Conservation (phyloP, 2,888 invertebrate genomes). For the Ganaspis brasiliensis region DNA sequence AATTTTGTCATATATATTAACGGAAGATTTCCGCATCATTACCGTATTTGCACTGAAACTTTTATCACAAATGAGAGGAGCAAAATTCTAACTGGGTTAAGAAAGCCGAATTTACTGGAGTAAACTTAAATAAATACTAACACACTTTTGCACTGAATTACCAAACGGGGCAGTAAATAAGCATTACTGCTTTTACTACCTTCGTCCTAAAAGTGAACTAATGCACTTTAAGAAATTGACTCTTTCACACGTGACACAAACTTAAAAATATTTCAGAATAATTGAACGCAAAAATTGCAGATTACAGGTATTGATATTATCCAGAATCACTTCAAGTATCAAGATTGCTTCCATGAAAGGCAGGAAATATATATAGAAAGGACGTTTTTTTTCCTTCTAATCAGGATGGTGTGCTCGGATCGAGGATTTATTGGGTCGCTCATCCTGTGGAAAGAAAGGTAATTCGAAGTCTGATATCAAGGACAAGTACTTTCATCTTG, state of each 20-base stretch:
- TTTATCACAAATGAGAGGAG: neutral
- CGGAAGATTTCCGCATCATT: neutral
- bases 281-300: neutral
- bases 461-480: slow-evolving; percentile 34
- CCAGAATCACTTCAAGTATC: neutral
- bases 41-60: neutral
- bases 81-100: slow-evolving; percentile 18
- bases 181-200: slow-evolving; percentile 22
- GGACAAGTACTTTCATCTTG: slow-evolving; percentile 46
- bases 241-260: neutral
- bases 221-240: slow-evolving; percentile 26
- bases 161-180: slow-evolving; percentile 22
- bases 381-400: slow-evolving; percentile 33
- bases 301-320: neutral
- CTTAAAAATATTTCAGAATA: neutral
- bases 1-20: neutral
- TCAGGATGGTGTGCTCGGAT: slow-evolving; percentile 20
- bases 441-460: slow-evolving; percentile 41
- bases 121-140: slow-evolving; percentile 28
- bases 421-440: slow-evolving; percentile 37
- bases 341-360: slow-evolving; percentile 28
- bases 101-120: slow-evolving; percentile 12
- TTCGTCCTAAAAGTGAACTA: slow-evolving; percentile 18
- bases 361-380: neutral
- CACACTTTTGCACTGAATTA: slow-evolving; percentile 13